A percentile compares a stretch with the other conserved stretches of the same genome.
Conservation (phyloP, 2,888 invertebrate species). For the Rhimphoctona megacephalus region DNA sequence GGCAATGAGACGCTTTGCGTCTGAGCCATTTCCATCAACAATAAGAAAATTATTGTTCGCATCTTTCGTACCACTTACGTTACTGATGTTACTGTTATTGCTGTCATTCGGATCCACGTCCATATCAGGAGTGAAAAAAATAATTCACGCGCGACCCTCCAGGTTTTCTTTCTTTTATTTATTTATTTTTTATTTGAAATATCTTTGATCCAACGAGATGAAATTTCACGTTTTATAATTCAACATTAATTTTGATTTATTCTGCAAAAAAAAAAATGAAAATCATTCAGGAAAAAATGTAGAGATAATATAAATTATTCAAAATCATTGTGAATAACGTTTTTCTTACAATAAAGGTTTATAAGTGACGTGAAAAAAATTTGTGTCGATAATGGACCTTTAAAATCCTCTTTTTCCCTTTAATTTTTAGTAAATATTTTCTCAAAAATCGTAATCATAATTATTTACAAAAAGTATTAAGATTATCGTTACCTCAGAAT, state of each 20-base stretch:
- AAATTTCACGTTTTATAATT: background rate
- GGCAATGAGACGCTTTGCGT: slow-evolving; percentile 76
- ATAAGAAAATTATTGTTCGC: slow-evolving; percentile 62
- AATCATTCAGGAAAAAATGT: background rate
- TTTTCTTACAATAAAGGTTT: no score
- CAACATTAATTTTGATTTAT: background rate
- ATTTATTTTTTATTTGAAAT: background rate
- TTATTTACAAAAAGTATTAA: background rate
- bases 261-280: background rate
- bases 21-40: slow-evolving; percentile 58
- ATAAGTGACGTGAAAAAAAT: background rate
- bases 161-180: background rate
- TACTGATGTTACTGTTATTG: slow-evolving; percentile 65
- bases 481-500: slow-evolving; percentile 26
- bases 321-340: background rate
- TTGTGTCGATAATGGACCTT: background rate
- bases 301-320: background rate
- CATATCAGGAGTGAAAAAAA: slow-evolving; percentile 72
- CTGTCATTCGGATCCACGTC: slow-evolving; percentile 76
- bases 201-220: background rate
- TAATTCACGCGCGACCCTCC: slow-evolving; percentile 2
- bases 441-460: background rate
- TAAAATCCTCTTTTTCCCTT: background rate
- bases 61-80: slow-evolving; percentile 58
- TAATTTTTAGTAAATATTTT: background rate